These are phyloP conservation scores for Gracilinanus agilis DNA, from an alignment of 2,113 vertebrate species.

Conservation along the genomic window DNA sequence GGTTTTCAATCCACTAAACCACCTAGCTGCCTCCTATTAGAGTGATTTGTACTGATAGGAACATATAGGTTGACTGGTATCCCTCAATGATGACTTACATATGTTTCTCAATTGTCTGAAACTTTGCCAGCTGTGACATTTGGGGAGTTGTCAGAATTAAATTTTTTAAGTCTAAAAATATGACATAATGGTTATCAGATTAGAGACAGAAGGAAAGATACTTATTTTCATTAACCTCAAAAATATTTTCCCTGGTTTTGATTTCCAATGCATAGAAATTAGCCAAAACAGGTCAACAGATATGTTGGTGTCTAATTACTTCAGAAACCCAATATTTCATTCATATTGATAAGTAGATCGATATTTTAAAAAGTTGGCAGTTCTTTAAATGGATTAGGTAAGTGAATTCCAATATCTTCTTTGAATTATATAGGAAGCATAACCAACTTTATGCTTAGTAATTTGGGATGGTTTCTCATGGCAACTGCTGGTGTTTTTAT, in stretches of 20 bases:
- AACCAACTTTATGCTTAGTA: background rate
- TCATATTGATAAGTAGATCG: background rate
- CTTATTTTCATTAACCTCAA: background rate
- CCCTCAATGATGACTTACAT: background rate
- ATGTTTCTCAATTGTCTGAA: background rate
- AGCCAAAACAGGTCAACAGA: background rate
- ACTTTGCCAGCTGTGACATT: background rate
- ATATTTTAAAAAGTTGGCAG: background rate
- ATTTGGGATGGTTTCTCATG: background rate
- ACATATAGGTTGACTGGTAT: background rate
- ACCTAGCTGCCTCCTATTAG: no score
- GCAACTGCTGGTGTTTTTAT: background rate
- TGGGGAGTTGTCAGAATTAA: background rate
- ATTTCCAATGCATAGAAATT: background rate
- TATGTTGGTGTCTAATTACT: background rate
- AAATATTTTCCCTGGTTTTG: background rate
- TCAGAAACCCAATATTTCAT: background rate
- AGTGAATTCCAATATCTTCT: background rate
- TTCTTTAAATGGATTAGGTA: background rate
- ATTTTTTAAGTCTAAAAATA: background rate
- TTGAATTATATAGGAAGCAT: background rate
- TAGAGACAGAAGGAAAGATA: background rate
- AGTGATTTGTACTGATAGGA: background rate
- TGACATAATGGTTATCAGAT: background rate
- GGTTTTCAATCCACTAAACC: no score